These are phyloP conservation scores for Sciurus vulgaris DNA, from an alignment of 2,797 vertebrate species.

Conservation along the genomic window DNA sequence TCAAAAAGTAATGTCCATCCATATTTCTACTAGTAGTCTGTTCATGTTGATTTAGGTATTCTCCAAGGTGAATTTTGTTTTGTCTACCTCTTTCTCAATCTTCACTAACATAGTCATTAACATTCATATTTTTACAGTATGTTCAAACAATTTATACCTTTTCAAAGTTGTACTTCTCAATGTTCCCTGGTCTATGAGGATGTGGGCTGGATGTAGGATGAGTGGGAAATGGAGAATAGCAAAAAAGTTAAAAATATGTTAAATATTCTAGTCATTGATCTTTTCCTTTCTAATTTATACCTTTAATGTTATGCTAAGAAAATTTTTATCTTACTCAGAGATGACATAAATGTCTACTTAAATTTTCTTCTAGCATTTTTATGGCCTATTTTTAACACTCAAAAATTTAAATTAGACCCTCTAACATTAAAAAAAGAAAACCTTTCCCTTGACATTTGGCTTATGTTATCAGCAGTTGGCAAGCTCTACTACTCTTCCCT, in stretches of 20 bases:
- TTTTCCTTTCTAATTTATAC: not conserved
- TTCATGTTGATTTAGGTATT: not conserved
- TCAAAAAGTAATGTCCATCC: too few species aligned
- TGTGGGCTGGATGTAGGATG: not conserved
- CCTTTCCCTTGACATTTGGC: not conserved
- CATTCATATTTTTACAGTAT: not conserved
- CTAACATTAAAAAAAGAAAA: not conserved
- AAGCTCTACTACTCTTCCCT: not conserved
- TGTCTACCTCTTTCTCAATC: not conserved
- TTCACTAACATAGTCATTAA: not conserved
- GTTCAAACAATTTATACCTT: not conserved
- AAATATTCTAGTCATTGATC: not conserved
- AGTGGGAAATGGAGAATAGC: not conserved
- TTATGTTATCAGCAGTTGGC: not conserved
- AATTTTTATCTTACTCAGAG: not conserved
- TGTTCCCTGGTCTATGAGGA: not conserved
- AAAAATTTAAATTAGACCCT: constrained; percentile 29
- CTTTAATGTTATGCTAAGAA: not conserved
- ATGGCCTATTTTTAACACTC: not conserved
- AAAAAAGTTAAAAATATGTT: not conserved
- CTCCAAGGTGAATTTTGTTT: not conserved
- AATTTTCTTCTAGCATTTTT: not conserved
- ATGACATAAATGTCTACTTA: not conserved
- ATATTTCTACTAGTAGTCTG: not conserved
- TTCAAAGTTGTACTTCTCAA: not conserved